Evolutionary conservation across 1,140 invertebrate species (phyloP), one percentile per base, ranked within the genome.

Genomic region (Acromyrmex echinatior): DNA sequence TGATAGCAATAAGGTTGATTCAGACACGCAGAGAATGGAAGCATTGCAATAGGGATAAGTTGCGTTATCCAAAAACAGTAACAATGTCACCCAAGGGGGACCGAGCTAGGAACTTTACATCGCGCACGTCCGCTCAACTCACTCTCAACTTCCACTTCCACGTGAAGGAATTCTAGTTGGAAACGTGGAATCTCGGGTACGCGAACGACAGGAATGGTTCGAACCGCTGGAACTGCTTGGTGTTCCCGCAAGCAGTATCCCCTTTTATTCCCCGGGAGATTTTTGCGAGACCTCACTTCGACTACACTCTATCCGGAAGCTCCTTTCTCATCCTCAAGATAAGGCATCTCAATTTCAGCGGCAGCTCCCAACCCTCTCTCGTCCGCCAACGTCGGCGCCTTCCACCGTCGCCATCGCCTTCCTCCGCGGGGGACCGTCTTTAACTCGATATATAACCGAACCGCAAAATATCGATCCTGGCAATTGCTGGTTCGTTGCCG

Each of bases 321-420:
- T 88, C 90, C 88, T 91, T 92, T 91, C 91, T 93, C 90, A 92
- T 93, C 90, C 88, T 78, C 87, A 88, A 93, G 93, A 94, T 94
- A 93, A 93, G 92, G 90, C 89, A 93, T 93, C 91, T 91, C 90
- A 91, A 94, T 93, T 93, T 91, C 87, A 89, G 65, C 85, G 58
- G 78, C 85, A 51, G 81, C 66, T 87, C 45, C 88, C 49, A 56
- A 21, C 71, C 58, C 68, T 25, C 77, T 80, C 49, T 77, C 58
- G 31, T 45, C 63, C n/a, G 21, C 35, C 56, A 25, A 45, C 53
- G 39, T 28, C 35, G 63, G 18, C 68, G 51, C 51, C 70, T 65
- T 70, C 66, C 66, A 14, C 28, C 60, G 25, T 65, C 25, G 35
- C 77, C 60, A 45, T 68, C 77, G 28, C 39, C 63, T 76, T 79